A percentile compares a stretch with the other conserved stretches of the same genome.
Evolutionary conservation across 2,888 invertebrate genomes (phyloP).

Genomic region (Eupithecia dodoneata): DNA sequence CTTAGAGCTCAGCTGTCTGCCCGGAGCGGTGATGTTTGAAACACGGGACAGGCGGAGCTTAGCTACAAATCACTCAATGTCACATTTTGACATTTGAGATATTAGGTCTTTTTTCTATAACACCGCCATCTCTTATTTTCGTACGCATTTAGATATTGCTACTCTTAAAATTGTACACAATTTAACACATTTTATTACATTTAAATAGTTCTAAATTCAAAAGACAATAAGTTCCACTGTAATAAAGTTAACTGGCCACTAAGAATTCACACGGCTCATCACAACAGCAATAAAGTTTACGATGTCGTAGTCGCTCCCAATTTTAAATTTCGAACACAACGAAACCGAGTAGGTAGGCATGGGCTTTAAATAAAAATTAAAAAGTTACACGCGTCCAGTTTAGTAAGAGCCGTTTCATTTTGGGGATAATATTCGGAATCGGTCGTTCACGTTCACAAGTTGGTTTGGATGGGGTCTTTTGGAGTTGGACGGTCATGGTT

Average conservation of each 20-base stretch:
- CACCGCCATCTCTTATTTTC: constrained; percentile 77
- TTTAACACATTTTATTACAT: constrained; percentile 29
- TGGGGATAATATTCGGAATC: constrained; percentile 33
- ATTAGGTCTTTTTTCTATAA: constrained; percentile 85
- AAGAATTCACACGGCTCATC: constrained; percentile 70
- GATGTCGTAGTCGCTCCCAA: constrained; percentile 64
- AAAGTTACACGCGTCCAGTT: constrained; percentile 51
- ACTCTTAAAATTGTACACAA: constrained; percentile 28
- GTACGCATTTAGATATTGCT: constrained; percentile 51
- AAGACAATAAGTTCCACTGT: constrained; percentile 46
- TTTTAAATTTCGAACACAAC: constrained; percentile 66
- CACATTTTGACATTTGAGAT: constrained; percentile 85
- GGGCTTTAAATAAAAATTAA: constrained; percentile 56
- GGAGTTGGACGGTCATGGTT: constrained; percentile 65
- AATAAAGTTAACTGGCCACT: constrained; percentile 57
- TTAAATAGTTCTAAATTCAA: constrained; percentile 41
- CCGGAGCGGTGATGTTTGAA: constrained; percentile 84
- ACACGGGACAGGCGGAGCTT: constrained; percentile 85
- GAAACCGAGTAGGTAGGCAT: constrained; percentile 52
- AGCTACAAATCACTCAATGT: constrained; percentile 85
- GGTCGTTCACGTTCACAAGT: constrained; percentile 37
- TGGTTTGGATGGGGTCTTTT: constrained; percentile 50
- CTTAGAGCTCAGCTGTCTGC: constrained; percentile 83
- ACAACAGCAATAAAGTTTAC: constrained; percentile 72
- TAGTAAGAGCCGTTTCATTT: constrained; percentile 46